Base-by-base conservation (phyloP, 2,888 invertebrate genomes). In the Pollenia angustigena region DNA sequence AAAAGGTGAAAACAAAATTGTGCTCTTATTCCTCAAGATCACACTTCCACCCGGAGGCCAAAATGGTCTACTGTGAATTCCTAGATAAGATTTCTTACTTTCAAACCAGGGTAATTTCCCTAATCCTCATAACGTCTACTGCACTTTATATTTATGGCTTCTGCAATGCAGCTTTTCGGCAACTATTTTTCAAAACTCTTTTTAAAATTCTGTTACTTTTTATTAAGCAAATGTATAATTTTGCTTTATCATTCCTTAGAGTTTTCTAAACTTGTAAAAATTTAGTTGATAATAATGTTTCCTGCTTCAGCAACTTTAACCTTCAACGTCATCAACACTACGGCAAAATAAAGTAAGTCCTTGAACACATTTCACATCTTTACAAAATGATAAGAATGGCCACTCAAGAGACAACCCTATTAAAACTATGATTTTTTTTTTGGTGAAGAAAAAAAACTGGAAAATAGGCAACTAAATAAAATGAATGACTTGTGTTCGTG, bases 361-460 rank as follows among this genome's bases (percentile, higher is more conserved):
- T 79, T 44, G 40, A 81, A 74, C 58, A 74, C 71, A 68, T 74
- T 79, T 62, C 40, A 68, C 58, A 68, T 44, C 50, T 23, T 42
- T 14, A 68, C 42, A 52, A 80, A 69, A 72, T 71, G 85, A 86
- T 86, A 86, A 86, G 69, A 75, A 71, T 75, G 82, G 46, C 79
- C 75, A 83, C 82, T 80, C 76, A 74, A 74, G 76, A 81, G 80
- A 58, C 75, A 40, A 64, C 58, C 72, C 60, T 78, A 81, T 78
- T 54, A 78, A 81, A 87, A 72, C 48, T 54, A 75, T 60, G 42
- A 42, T 56, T 68, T 79, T 52, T 54, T 52, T 44, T 64, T 46
- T 16, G 16, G 4, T 8, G 8, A 60, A 60, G 50, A 48, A 48
- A 48, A 78, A 23, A 32, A 18, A 58, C 8, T 11, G 9, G 54